Evolutionary conservation across 2,888 invertebrate species (phyloP).

Genomic region (Ormyrus nitidulus): DNA sequence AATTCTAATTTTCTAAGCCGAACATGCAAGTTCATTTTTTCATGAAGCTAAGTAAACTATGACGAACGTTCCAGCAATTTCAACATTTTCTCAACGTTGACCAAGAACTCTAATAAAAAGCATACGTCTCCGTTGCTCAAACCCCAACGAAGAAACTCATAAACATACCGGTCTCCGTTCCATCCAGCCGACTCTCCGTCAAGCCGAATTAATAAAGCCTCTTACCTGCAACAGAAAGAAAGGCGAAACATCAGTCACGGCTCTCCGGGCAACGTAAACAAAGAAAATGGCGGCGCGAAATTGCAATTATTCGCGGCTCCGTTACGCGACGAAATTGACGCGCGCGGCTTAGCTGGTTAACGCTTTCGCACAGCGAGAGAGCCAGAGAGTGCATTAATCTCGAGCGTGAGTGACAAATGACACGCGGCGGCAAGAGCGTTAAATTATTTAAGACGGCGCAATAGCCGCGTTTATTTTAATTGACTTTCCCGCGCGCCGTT

Average conservation of each 20-base stretch:
- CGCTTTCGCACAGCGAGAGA: neutral
- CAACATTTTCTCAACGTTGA: neutral
- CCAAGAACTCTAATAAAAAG: neutral
- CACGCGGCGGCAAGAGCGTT: slow-evolving; percentile 29
- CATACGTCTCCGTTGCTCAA: neutral
- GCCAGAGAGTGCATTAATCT: slow-evolving; percentile 22
- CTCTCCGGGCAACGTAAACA: neutral
- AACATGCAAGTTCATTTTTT: neutral
- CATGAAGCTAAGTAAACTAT: neutral
- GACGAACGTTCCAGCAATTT: neutral
- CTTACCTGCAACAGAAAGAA: slow-evolving; percentile 51
- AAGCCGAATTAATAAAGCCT: neutral
- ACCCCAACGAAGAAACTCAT: neutral
- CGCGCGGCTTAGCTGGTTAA: neutral
- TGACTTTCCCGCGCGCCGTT: slow-evolving; percentile 41
- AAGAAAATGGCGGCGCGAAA: slow-evolving; percentile 18
- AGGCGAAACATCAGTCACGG: neutral
- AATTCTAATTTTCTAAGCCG: too few relatives aligned
- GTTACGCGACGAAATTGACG: neutral
- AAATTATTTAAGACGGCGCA: slow-evolving; percentile 47
- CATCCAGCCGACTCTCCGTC: neutral
- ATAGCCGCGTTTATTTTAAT: slow-evolving; percentile 42
- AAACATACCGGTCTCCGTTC: slow-evolving; percentile 7
- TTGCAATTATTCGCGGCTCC: neutral
- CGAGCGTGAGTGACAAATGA: slow-evolving; percentile 34